Percentiles rank a stretch among this genome's conserved stretches.
Conservation (phyloP, 2,888 invertebrate genomes). For the Ennomos erosarius region DNA sequence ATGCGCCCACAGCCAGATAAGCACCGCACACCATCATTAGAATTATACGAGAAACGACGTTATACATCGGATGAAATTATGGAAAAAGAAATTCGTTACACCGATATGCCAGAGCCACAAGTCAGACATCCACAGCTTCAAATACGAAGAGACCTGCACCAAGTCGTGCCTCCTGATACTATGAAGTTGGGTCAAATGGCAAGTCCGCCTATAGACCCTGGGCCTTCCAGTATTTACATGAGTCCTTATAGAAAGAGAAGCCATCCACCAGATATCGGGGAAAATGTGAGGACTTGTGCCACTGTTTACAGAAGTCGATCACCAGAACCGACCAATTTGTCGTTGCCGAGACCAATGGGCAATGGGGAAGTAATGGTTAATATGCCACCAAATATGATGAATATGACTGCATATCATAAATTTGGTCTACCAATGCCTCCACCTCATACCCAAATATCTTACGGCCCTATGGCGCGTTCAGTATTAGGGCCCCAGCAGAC, state of each 20-base stretch:
- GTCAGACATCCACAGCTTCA: conserved; percentile 87
- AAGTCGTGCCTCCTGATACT: conserved; percentile 75
- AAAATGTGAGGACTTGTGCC: conserved; percentile 71
- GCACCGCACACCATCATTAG: conserved; percentile 65
- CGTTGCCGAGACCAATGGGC: conserved; percentile 73
- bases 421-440: conserved; percentile 79
- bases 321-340: conserved; percentile 80
- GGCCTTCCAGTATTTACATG: conserved; percentile 76
- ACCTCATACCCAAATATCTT: conserved; percentile 75
- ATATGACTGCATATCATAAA: conserved; percentile 80
- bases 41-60: conserved; percentile 74
- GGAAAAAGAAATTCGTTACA: conserved; percentile 77
- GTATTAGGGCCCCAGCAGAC: conserved; percentile 80
- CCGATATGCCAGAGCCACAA: conserved; percentile 77
- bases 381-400: conserved; percentile 70
- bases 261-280: conserved; percentile 81
- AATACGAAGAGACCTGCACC: conserved; percentile 91
- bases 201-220: conserved; percentile 76
- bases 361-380: conserved; percentile 69
- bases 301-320: conserved; percentile 75
- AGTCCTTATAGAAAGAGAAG: conserved; percentile 85
- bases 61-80: conserved; percentile 79
- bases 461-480: conserved; percentile 69
- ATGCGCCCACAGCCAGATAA: conserved; percentile 89
- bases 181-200: conserved; percentile 71